Percentiles rank a stretch among this genome's conserved stretches.
Conservation (phyloP, 2,888 invertebrate species). For the Congeria kusceri region DNA sequence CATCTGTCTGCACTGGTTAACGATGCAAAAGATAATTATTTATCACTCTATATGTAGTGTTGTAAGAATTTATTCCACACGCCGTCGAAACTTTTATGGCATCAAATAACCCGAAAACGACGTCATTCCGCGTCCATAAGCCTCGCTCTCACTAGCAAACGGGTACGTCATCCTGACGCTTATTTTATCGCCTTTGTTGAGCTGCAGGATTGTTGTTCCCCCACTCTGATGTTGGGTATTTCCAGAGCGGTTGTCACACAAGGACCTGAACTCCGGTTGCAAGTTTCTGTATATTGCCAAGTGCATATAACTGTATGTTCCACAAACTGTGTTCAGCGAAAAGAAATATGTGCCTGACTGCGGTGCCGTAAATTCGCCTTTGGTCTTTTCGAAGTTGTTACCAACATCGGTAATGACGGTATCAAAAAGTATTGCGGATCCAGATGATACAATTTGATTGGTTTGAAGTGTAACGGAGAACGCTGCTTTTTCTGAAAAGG, state of each 20-base stretch:
- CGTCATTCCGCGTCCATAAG: constrained; percentile 5
- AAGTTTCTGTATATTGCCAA: background rate
- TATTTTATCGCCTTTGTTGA: constrained; percentile 11
- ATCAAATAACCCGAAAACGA: constrained; percentile 30
- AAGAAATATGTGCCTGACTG: constrained; percentile 22
- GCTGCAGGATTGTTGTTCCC: constrained; percentile 12
- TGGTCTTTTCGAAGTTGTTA: background rate
- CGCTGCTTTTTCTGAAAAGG: constrained; percentile 1
- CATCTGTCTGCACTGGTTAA: too few species aligned
- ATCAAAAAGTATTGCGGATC: constrained; percentile 11
- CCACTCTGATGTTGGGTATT: constrained; percentile 16
- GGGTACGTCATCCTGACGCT: constrained; percentile 21
- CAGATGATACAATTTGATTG: background rate
- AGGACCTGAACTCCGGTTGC: background rate
- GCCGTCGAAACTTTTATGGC: background rate
- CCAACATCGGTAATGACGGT: constrained; percentile 6
- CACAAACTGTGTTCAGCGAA: constrained; percentile 20
- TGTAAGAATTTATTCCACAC: too few species aligned
- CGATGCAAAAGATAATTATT: too few species aligned
- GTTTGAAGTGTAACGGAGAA: constrained; percentile 3
- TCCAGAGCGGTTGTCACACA: constrained; percentile 22
- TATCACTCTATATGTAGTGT: too few species aligned
- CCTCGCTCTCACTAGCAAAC: background rate
- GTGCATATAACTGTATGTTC: constrained; percentile 6
- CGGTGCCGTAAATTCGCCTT: constrained; percentile 13